A percentile compares a stretch with the other conserved stretches of the same genome.
These are phyloP conservation scores for Apantesis nais DNA, from an alignment of 2,888 invertebrate species.

Conservation along the genomic window DNA sequence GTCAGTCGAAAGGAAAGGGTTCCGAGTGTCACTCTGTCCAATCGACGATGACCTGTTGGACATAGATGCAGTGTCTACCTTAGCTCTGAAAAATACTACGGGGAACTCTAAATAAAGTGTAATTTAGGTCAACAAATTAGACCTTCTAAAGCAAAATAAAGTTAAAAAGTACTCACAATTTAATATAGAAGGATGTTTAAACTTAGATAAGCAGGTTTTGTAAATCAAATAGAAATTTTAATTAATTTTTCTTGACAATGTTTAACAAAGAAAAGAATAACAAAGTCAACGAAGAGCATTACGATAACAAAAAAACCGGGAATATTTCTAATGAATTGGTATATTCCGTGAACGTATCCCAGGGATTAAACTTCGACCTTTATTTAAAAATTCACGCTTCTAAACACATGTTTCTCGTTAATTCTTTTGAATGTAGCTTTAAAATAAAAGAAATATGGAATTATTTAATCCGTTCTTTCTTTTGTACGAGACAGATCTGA, in stretches of 20 bases:
- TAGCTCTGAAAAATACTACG: too few species aligned
- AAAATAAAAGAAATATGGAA: conserved; percentile 34
- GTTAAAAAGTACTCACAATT: neutral
- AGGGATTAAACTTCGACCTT: conserved; percentile 46
- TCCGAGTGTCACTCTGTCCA: too few species aligned
- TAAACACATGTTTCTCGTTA: conserved; percentile 38
- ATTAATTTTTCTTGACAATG: conserved; percentile 7
- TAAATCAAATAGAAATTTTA: conserved; percentile 8
- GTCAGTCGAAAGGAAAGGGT: too few species aligned
- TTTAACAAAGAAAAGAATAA: conserved; percentile 21
- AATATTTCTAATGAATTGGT: conserved; percentile 46
- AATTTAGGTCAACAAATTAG: neutral
- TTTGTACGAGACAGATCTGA: conserved; percentile 32
- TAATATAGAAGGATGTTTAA: too few species aligned
- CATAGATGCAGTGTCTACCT: too few species aligned
- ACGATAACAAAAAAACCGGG: conserved; percentile 30
- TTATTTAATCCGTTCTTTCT: conserved; percentile 44
- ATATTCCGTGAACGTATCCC: conserved; percentile 29
- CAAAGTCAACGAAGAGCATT: conserved; percentile 24
- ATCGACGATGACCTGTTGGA: too few species aligned
- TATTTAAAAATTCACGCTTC: conserved; percentile 45
- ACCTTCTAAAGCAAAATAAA: neutral
- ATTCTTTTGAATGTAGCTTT: conserved; percentile 41
- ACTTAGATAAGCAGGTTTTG: neutral
- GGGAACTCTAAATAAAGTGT: neutral